Percentiles rank a stretch among this genome's conserved stretches.
These are phyloP conservation scores for Amphilophus citrinellus DNA, from an alignment of 2,113 vertebrate genomes.

Conservation along the genomic window DNA sequence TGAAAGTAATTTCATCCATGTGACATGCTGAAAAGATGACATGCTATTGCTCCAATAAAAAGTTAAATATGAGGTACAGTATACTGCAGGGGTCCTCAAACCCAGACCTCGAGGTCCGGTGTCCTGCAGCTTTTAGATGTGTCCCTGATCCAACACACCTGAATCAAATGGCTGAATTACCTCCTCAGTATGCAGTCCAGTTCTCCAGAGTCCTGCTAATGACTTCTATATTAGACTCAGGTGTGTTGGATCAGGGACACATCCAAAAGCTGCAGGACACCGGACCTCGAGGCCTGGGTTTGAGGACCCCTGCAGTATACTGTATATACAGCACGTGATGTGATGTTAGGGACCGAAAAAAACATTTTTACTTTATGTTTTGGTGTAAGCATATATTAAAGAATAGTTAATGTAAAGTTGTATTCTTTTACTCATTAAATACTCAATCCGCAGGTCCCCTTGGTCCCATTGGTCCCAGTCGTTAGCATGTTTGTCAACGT, in stretches of 20 bases:
- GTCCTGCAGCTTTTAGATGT: too few species aligned
- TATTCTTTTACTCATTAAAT: neutral
- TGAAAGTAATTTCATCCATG: neutral
- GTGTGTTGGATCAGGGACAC: too few species aligned
- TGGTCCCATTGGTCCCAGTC: slow-evolving; percentile 89
- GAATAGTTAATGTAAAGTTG: neutral
- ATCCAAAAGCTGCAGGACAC: too few species aligned
- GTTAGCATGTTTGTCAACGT: slow-evolving; percentile 96
- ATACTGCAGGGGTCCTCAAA: neutral
- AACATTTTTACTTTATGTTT: neutral
- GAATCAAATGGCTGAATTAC: too few species aligned
- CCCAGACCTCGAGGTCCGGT: too few species aligned
- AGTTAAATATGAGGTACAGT: neutral
- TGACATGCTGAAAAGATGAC: neutral
- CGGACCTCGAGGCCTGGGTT: too few species aligned
- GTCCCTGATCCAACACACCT: too few species aligned
- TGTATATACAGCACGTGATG: neutral
- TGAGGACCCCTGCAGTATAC: neutral
- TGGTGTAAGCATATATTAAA: neutral
- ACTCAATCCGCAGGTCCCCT: slow-evolving; percentile 86
- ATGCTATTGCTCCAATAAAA: neutral
- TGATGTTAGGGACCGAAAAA: neutral
- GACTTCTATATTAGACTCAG: too few species aligned
- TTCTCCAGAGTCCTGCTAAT: too few species aligned
- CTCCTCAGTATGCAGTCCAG: too few species aligned